Evolutionary conservation across 1,140 invertebrate genomes (phyloP), one percentile per base, ranked within the genome.

Genomic region (Thalassaphorura encarpata): DNA sequence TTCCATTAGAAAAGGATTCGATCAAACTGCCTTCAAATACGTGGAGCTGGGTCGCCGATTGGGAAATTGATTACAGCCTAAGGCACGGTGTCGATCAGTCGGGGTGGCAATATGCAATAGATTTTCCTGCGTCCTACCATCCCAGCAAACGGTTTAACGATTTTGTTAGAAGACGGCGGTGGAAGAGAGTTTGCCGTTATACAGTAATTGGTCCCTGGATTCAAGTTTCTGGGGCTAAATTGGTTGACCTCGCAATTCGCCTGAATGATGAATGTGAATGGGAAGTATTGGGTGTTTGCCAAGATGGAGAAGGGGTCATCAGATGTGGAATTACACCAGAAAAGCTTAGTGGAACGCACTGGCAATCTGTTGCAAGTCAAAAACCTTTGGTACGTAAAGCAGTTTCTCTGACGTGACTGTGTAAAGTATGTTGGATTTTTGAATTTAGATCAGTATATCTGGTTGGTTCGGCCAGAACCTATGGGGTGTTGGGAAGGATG

Each of bases 41-140:
- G 66, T 95, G 89, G 85, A 83, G 87, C 65, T 95, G 90, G 90
- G 83, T 84, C 75, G 85, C 85, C 6, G 89, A 93, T 68, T 94
- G 90, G 91, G 79, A 83, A 61, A 78, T 92, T 13, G 89, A 94
- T 71, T 93, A 87, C 69, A 82, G 85, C 69, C 83, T 85, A 29
- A 83, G 84, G 1, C 87, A 87, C n/a, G 89, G 89, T 1, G 85
- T 87, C 1, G 89, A 94, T 72, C 77, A 78, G 53, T 18, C 27
- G 13, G 90, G 90, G 2, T 95, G 91, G 91, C 90, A 94, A 69
- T 94, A 94, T 74, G 88, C 89, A 2, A 83, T 86, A 2, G 89
- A 94, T 72, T 94, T 93, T 70, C 87, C 88, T 5, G 80, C 83
- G 0, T 79, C 79, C 23, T 94, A 89, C 71, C 89, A 93, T 70